A percentile compares a stretch with the other conserved stretches of the same genome.
Evolutionary conservation across 2,113 vertebrate genomes (phyloP).

Genomic region (Tamias sibiricus): DNA sequence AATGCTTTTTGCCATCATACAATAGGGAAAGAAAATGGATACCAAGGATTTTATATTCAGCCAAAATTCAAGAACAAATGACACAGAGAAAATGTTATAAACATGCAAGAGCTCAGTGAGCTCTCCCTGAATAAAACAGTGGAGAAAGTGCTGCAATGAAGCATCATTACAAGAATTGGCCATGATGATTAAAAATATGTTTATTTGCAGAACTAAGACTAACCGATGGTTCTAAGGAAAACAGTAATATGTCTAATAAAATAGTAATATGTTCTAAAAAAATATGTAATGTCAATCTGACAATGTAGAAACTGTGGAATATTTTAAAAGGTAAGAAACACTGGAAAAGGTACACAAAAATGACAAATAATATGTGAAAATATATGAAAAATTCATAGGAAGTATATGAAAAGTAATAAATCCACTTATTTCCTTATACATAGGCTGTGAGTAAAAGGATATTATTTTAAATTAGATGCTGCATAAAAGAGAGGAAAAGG

Average conservation of each 20-base stretch:
- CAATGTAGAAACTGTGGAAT: not conserved
- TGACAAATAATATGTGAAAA: not conserved
- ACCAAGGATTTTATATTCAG: not conserved
- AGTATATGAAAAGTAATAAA: not conserved
- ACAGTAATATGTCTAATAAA: too few relatives aligned
- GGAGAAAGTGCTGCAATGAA: not conserved
- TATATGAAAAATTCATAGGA: not conserved
- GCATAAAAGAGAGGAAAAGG: not conserved
- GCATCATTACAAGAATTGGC: not conserved
- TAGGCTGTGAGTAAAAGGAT: not conserved
- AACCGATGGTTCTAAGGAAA: not conserved
- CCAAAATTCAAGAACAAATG: conserved; percentile 23
- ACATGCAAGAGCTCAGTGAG: not conserved
- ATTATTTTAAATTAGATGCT: conserved; percentile 34
- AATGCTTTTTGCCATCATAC: too few relatives aligned
- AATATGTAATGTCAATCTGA: not conserved
- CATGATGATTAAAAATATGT: not conserved
- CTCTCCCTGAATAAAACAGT: not conserved
- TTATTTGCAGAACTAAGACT: not conserved
- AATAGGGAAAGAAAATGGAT: not conserved
- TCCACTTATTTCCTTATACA: not conserved
- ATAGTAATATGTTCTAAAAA: too few relatives aligned
- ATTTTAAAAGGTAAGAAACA: not conserved
- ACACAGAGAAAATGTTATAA: not conserved
- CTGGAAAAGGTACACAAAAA: not conserved